phyloP scores from a whole-genome alignment of 2,888 invertebrate species.

The Limnephilus marmoratus region DNA sequence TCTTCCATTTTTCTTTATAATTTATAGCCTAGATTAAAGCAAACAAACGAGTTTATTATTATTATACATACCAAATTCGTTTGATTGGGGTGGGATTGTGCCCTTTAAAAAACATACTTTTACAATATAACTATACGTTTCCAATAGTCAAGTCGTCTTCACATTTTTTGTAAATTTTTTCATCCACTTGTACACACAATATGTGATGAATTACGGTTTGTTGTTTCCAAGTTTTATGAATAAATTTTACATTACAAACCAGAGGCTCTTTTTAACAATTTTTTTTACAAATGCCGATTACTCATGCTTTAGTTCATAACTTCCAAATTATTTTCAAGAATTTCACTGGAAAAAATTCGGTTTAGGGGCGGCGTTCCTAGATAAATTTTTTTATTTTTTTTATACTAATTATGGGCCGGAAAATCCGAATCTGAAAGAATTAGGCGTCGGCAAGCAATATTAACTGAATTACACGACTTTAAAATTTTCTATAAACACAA shows the following conservation, averaged over 20 bases:
- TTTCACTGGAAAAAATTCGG: no score
- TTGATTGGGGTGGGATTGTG: neutral
- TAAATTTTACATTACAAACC: neutral
- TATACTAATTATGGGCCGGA: no score
- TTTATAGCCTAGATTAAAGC: neutral
- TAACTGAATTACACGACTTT: no score
- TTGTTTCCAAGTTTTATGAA: neutral
- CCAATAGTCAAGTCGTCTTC: neutral
- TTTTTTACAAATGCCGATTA: neutral
- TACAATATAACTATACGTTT: neutral
- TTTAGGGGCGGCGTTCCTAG: no score
- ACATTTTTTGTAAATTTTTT: neutral
- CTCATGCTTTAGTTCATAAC: neutral
- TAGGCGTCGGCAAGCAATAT: no score
- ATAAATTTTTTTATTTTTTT: no score
- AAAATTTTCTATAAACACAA: no score
- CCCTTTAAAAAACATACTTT: neutral
- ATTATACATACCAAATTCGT: no score
- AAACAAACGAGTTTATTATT: neutral
- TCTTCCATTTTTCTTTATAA: slow-evolving; percentile 15
- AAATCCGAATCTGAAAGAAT: no score
- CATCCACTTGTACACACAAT: neutral
- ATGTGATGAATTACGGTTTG: neutral
- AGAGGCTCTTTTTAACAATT: neutral
- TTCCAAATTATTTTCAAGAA: neutral